Evolutionary conservation across 1,140 invertebrate genomes (phyloP), one percentile per base, ranked within the genome.

Genomic region (Heliconius eleuchia): DNA sequence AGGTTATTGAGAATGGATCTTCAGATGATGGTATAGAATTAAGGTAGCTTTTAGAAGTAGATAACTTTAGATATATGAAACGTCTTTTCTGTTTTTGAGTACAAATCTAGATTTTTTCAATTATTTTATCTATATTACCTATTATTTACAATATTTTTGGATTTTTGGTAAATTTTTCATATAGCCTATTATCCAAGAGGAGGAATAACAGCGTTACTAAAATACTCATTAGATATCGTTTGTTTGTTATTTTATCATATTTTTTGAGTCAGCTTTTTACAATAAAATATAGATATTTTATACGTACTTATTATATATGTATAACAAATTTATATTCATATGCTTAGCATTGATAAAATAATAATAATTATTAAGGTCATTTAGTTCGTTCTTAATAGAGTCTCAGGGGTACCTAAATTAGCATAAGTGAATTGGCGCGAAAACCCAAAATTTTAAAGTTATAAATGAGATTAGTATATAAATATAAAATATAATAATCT

Each of bases 1-100:
- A 84, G 88, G 89, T 77, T 82, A 84, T 83, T 86, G 78, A 73
- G 85, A 76, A 73, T 86, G 77, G 85, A 83, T 86, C 84, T 77
- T 88, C 78, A 84, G 87, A 80, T 80, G 88, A 85, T 87, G 90
- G 84, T 73, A 72, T 84, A 84, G 76, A 78, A 78, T 73, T 75
- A 75, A 77, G 7, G 27, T 66, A 66, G 19, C 8, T 72, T 72
- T 19, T 72, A 71, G 1, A 39, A 39, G 3, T 71, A 71, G 70
- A 71, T 71, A 34, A 57, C n/a, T n/a, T 60, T 60, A 30, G 3
- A 66, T 60, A 6, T 60, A 60, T 23, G 19, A 23, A 60, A 11
- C 9, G 9, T 23, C 9, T 19, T 60, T 19, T 27, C n/a, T 52
- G 18, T 52, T 23, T 57, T 23, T 11, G n/a, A 23, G n/a, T 9